phyloP scores from a whole-genome alignment of 92 coral and sea anemone species.

The Phenganax subtilis region DNA sequence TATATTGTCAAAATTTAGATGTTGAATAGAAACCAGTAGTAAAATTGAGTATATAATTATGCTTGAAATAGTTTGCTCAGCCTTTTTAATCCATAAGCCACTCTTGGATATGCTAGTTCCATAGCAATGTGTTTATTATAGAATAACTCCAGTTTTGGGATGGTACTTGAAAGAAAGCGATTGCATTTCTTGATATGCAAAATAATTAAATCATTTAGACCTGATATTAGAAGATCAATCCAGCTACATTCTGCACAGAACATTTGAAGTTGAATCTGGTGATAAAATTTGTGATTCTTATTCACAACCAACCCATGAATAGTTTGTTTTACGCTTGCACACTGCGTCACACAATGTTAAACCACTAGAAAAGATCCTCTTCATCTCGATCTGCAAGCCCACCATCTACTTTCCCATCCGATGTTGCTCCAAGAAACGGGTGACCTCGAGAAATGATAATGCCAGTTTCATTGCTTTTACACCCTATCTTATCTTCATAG shows the following conservation, averaged over 20 bases:
- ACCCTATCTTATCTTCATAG: constrained; percentile 53
- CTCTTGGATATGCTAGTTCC: constrained; percentile 63
- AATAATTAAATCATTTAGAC: constrained; percentile 52
- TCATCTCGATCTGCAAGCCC: constrained; percentile 61
- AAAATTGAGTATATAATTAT: background rate
- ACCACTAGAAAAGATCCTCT: constrained; percentile 52
- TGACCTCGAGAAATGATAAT: constrained; percentile 52
- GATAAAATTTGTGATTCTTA: constrained; percentile 56
- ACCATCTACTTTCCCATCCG: constrained; percentile 61
- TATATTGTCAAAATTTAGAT: no score
- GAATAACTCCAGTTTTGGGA: constrained; percentile 57
- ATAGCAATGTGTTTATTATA: constrained; percentile 48
- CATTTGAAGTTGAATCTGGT: constrained; percentile 61
- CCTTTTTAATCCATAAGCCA: constrained; percentile 47
- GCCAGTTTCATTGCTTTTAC: constrained; percentile 56
- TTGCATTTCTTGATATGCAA: constrained; percentile 49
- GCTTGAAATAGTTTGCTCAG: constrained; percentile 27
- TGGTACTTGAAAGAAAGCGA: constrained; percentile 39
- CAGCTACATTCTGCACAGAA: constrained; percentile 52
- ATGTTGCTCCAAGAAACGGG: constrained; percentile 55
- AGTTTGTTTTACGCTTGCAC: constrained; percentile 44
- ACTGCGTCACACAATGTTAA: constrained; percentile 51
- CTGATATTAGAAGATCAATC: constrained; percentile 61
- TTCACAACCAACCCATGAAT: constrained; percentile 50
- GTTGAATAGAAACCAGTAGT: no score